Percentiles rank a stretch among this genome's conserved stretches.
These are phyloP conservation scores for Dendrolimus punctatus DNA, from an alignment of 1,140 invertebrate genomes.

Conservation along the genomic window DNA sequence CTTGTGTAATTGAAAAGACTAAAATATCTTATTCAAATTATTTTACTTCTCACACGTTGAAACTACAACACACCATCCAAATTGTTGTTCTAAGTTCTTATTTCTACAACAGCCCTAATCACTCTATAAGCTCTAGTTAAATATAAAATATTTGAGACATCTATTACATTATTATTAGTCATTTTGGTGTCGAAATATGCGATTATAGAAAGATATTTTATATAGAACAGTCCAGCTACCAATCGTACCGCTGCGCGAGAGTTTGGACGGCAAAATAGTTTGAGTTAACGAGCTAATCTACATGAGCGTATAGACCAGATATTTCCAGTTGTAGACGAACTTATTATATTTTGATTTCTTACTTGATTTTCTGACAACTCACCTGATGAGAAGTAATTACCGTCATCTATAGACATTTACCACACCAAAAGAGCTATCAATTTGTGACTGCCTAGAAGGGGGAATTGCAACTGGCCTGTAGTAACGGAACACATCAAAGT, in stretches of 20 bases:
- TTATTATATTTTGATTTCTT: too few relatives aligned
- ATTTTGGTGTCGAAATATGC: constrained; percentile 53
- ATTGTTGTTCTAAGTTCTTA: constrained; percentile 12
- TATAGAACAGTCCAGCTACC: constrained; percentile 51
- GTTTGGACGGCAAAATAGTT: constrained; percentile 65
- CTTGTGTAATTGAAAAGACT: too few relatives aligned
- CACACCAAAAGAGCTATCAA: too few relatives aligned
- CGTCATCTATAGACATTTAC: too few relatives aligned
- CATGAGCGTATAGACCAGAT: not conserved
- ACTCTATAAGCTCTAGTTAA: constrained; percentile 68
- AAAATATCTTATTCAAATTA: too few relatives aligned
- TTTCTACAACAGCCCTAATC: constrained; percentile 50
- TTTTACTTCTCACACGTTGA: not conserved
- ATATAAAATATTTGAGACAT: constrained; percentile 63
- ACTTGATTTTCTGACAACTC: too few relatives aligned
- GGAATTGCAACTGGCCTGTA: too few relatives aligned
- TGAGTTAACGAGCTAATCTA: constrained; percentile 16
- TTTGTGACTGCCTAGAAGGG: too few relatives aligned
- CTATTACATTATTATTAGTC: constrained; percentile 46
- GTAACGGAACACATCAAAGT: too few relatives aligned
- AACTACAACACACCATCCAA: constrained; percentile 15
- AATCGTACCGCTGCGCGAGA: constrained; percentile 31
- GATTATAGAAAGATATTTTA: constrained; percentile 39
- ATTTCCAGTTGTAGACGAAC: not conserved
- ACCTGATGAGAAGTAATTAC: too few relatives aligned